Base-by-base conservation (phyloP, 2,888 invertebrate genomes). In the Pyralis farinalis region DNA sequence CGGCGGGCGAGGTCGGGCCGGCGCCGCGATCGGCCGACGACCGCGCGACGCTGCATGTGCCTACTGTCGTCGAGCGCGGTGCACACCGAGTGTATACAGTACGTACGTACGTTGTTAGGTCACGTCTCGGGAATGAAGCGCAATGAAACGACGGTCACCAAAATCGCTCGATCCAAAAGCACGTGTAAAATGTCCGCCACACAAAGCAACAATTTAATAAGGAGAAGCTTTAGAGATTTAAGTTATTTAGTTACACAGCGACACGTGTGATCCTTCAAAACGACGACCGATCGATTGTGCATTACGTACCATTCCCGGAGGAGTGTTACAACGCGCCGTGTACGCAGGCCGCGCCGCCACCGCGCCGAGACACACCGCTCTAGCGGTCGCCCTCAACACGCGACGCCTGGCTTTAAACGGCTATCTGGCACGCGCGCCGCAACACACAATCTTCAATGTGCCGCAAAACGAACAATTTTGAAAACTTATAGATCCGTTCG, bases 311-410 rank as follows among this genome's bases (percentile, higher is more conserved):
- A 7, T 3, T 1, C 12, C 31, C 12, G 12, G 3, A 7, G 47
- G 46, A 49, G 50, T 43, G 42, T 46, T 51, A 48, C 45, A 53
- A 51, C 54, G 64, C 69, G 52, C 51, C 43, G 42, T 43, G 57
- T 59, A 63, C 53, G 65, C 64, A 68, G 69, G 64, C 68, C 4
- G 71, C 72, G 71, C 72, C 74, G 67, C 69, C 72, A 71, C 71
- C 71, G 51, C 58, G 55, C 70, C 65, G 44, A 6, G 47, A 51
- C 59, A 57, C 65, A 58, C 62, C 50, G 31, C 37, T 7, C 29
- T 36, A 36, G 7, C 22, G 4, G 63, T 60, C 45, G 46, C 61
- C 62, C 60, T 57, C 58, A 55, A 58, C 59, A 52, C n/a, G 53
- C 30, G 12, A 25, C 37, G 37, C 37, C 37, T 38, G 37, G 37